These are phyloP conservation scores for Dermochelys coriacea DNA, from an alignment of 2,797 vertebrate species.

Conservation along the genomic window DNA sequence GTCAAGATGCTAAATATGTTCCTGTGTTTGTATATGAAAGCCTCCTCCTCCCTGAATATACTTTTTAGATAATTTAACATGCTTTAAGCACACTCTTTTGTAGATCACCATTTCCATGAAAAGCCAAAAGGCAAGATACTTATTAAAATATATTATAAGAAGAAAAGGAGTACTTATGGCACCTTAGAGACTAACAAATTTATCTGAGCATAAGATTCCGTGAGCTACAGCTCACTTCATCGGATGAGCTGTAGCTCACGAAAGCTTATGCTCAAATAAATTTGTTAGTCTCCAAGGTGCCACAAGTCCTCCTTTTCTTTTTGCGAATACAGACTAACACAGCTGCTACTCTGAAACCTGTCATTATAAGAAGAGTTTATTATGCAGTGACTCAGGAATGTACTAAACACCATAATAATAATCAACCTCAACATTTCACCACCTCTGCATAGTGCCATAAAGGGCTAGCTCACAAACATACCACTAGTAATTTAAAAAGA, in stretches of 20 bases:
- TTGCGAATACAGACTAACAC: too few relatives aligned
- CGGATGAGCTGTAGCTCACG: too few relatives aligned
- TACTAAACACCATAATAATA: rapidly evolving
- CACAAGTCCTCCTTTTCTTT: too few relatives aligned
- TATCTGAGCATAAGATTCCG: too few relatives aligned
- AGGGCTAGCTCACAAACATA: not conserved
- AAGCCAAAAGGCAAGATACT: constrained; percentile 13
- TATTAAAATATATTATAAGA: not conserved
- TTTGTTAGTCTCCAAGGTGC: too few relatives aligned
- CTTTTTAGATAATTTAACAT: constrained; percentile 59
- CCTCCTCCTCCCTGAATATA: constrained; percentile 67
- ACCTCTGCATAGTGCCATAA: not conserved
- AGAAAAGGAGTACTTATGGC: too few relatives aligned
- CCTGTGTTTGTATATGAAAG: constrained; percentile 70
- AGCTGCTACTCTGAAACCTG: too few relatives aligned
- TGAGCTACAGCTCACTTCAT: too few relatives aligned
- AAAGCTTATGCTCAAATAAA: too few relatives aligned
- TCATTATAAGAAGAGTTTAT: rapidly evolving
- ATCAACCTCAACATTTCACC: rapidly evolving
- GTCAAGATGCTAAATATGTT: constrained; percentile 71
- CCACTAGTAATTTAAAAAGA: rapidly evolving
- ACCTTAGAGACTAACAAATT: too few relatives aligned
- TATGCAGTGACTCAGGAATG: not conserved
- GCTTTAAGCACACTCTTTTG: constrained; percentile 6
- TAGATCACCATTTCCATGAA: constrained; percentile 21